Percentiles rank a stretch among this genome's conserved stretches.
Conservation (phyloP, 2,888 invertebrate species). For the Elmis aenea region DNA sequence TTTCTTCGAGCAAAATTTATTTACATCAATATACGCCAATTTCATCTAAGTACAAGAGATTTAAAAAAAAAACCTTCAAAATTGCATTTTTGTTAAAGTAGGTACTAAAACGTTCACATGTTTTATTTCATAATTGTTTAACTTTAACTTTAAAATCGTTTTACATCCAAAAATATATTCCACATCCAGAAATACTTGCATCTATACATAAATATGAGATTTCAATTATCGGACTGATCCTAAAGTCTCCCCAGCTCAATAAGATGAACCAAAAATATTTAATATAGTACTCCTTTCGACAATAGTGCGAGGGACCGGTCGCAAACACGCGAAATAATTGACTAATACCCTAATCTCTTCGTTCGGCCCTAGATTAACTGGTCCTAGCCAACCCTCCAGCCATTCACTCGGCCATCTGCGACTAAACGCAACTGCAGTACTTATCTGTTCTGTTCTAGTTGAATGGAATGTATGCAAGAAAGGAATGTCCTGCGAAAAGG, state of each 20-base stretch:
- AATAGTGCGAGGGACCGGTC: conserved; percentile 15
- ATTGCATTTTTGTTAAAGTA: no score
- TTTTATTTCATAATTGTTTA: not conserved
- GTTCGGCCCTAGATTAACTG: conserved; percentile 29
- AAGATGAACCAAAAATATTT: conserved; percentile 17
- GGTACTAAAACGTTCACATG: no score
- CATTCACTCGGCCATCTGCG: conserved; percentile 17
- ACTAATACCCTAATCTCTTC: conserved; percentile 30
- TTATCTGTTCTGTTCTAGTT: conserved; percentile 12
- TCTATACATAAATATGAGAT: no score
- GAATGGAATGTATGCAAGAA: conserved; percentile 9
- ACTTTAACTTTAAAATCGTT: not conserved
- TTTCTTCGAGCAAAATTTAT: no score
- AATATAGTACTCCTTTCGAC: no score
- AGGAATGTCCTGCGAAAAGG: conserved; percentile 17
- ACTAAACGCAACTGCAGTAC: conserved; percentile 9
- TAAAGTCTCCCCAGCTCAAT: no score
- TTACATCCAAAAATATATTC: no score
- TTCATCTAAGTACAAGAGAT: no score
- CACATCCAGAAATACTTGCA: no score
- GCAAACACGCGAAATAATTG: conserved; percentile 31
- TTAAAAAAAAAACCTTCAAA: no score
- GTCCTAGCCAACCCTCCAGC: conserved; percentile 21
- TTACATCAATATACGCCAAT: no score
- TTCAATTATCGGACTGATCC: no score